These are phyloP conservation scores for Leistus spinibarbis DNA, from an alignment of 2,888 invertebrate species.

Conservation along the genomic window DNA sequence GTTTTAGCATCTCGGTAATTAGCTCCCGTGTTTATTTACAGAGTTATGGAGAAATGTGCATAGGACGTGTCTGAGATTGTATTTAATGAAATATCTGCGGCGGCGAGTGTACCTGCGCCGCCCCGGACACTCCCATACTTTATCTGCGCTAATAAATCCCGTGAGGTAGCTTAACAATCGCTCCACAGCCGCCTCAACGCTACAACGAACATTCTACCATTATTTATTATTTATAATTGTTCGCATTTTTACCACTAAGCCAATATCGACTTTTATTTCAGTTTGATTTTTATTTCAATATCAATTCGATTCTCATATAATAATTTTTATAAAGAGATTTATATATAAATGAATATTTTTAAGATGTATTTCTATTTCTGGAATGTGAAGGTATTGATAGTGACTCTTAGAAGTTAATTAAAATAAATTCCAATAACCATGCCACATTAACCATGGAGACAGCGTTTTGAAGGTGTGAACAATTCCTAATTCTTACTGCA, in stretches of 20 bases:
- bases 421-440: too few relatives aligned
- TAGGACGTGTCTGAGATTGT: not conserved
- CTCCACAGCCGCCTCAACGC: not conserved
- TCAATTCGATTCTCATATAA: too few relatives aligned
- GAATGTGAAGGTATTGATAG: too few relatives aligned
- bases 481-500: not conserved
- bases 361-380: too few relatives aligned
- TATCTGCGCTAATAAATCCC: slow-evolving; percentile 28
- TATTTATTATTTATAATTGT: slow-evolving; percentile 3
- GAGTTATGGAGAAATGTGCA: not conserved
- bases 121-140: slow-evolving; percentile 33
- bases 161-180: slow-evolving; percentile 35
- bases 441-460: not conserved
- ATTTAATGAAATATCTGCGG: not conserved
- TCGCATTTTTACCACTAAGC: not conserved
- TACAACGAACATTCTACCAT: not conserved
- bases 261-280: not conserved
- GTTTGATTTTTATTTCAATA: not conserved
- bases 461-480: not conserved
- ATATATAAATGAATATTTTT: too few relatives aligned
- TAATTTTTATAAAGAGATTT: too few relatives aligned
- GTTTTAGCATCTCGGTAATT: not conserved
- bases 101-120: not conserved
- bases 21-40: not conserved
- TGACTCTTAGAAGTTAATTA: too few relatives aligned